phyloP scores from a whole-genome alignment of 2,888 invertebrate species.

The Amphipyra berbera region DNA sequence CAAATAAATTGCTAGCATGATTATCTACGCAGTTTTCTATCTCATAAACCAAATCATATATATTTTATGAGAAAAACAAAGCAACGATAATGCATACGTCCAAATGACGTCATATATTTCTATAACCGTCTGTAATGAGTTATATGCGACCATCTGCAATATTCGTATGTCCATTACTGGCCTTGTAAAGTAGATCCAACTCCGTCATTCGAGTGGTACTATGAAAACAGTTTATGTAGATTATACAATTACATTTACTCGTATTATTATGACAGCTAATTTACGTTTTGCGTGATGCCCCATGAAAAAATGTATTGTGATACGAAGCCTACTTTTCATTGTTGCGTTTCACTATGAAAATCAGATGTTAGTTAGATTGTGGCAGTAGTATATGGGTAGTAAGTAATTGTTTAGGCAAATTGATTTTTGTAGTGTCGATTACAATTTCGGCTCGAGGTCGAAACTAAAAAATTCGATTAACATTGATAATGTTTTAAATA shows the following conservation, averaged over 20 bases:
- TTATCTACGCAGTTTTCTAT: constrained; percentile 4
- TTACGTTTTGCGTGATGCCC: constrained; percentile 62
- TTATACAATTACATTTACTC: constrained; percentile 56
- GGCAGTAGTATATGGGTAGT: constrained; percentile 17
- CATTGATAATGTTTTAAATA: too few species aligned
- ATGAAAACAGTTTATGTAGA: constrained; percentile 52
- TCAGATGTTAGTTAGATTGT: constrained; percentile 41
- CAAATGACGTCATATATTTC: constrained; percentile 52
- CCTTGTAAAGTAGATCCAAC: constrained; percentile 43
- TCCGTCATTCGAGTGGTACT: constrained; percentile 38
- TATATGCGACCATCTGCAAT: constrained; percentile 51
- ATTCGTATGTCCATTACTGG: constrained; percentile 40
- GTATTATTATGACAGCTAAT: constrained; percentile 59
- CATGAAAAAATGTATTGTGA: constrained; percentile 54
- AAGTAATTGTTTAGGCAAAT: constrained; percentile 21
- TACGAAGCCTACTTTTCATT: constrained; percentile 52
- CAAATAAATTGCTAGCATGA: not conserved
- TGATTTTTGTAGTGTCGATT: constrained; percentile 15
- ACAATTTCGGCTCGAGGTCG: constrained; percentile 1
- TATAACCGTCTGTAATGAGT: constrained; percentile 54
- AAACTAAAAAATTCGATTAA: too few species aligned
- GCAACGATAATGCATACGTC: constrained; percentile 34
- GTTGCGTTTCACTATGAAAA: constrained; percentile 51
- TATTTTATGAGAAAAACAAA: constrained; percentile 27
- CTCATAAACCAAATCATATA: not conserved